phyloP scores from a whole-genome alignment of 2,113 vertebrate species.

The Solea solea region DNA sequence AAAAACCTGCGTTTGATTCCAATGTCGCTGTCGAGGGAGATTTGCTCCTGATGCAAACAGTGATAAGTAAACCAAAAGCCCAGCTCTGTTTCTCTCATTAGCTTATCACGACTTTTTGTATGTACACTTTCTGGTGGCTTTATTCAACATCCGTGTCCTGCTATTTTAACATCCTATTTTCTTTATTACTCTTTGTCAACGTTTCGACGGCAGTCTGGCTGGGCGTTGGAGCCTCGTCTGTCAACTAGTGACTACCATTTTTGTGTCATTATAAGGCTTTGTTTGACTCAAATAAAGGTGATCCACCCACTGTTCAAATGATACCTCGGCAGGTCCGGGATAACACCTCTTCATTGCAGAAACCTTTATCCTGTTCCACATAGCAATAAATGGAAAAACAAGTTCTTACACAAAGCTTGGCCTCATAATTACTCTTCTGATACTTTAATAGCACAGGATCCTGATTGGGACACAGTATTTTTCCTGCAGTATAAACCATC shows the following conservation, averaged over 20 bases:
- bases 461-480: constrained; percentile 40
- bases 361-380: constrained; percentile 77
- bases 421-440: constrained; percentile 65
- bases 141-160: constrained; percentile 78
- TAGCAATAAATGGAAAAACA: constrained; percentile 76
- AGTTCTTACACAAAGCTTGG: constrained; percentile 47
- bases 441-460: constrained; percentile 60
- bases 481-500: constrained; percentile 53
- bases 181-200: constrained; percentile 71
- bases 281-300: constrained; percentile 79
- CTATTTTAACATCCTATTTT: constrained; percentile 76
- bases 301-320: constrained; percentile 78
- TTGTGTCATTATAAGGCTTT: constrained; percentile 77
- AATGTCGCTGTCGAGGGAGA: constrained; percentile 55
- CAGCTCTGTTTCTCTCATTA: constrained; percentile 56
- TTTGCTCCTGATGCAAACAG: constrained; percentile 68
- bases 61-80: constrained; percentile 66
- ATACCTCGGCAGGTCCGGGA: constrained; percentile 69
- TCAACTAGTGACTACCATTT: constrained; percentile 63
- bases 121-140: constrained; percentile 66
- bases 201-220: constrained; percentile 57
- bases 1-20: constrained; percentile 62
- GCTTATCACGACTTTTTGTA: constrained; percentile 66
- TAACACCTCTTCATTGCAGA: constrained; percentile 57
- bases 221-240: constrained; percentile 71